Conservation (phyloP, 2,113 vertebrate genomes). For the Hypomesus transpacificus region DNA sequence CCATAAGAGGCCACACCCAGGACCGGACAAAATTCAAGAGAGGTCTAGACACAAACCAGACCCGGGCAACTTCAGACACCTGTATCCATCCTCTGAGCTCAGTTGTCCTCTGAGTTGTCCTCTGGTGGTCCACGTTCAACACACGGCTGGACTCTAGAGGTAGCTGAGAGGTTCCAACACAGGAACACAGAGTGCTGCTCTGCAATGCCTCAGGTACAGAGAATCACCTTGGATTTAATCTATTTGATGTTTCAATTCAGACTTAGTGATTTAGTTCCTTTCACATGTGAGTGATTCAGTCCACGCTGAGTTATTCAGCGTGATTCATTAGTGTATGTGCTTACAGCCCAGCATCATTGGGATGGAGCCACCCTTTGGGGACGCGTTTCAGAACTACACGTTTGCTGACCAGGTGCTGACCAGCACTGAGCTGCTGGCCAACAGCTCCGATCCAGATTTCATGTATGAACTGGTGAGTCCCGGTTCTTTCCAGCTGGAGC, state of each 20-base stretch:
- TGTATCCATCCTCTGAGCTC: no score
- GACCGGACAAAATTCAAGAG: no score
- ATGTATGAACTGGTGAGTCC: slow-evolving; percentile 96
- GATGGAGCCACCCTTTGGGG: slow-evolving; percentile 98
- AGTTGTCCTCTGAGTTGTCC: no score
- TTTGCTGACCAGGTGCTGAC: slow-evolving; percentile 97
- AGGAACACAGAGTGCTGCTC: slow-evolving; percentile 82
- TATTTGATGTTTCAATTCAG: no score
- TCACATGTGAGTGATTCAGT: no score
- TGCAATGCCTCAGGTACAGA: slow-evolving; percentile 96
- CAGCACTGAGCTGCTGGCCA: slow-evolving; percentile 95
- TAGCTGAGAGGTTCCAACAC: slow-evolving; percentile 81
- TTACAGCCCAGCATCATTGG: slow-evolving; percentile 91
- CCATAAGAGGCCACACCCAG: no score
- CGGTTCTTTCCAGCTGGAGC: neutral
- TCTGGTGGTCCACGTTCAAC: slow-evolving; percentile 69
- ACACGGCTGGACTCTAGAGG: slow-evolving; percentile 77
- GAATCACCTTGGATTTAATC: no score
- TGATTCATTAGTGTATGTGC: slow-evolving; percentile 6
- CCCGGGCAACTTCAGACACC: no score
- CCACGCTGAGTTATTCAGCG: no score
- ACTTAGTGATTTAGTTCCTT: no score
- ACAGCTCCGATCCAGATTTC: slow-evolving; percentile 96
- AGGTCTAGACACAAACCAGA: no score
- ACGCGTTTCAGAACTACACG: slow-evolving; percentile 94